These are phyloP conservation scores for Numida meleagris DNA, from an alignment of 2,113 vertebrate genomes.

Conservation along the genomic window DNA sequence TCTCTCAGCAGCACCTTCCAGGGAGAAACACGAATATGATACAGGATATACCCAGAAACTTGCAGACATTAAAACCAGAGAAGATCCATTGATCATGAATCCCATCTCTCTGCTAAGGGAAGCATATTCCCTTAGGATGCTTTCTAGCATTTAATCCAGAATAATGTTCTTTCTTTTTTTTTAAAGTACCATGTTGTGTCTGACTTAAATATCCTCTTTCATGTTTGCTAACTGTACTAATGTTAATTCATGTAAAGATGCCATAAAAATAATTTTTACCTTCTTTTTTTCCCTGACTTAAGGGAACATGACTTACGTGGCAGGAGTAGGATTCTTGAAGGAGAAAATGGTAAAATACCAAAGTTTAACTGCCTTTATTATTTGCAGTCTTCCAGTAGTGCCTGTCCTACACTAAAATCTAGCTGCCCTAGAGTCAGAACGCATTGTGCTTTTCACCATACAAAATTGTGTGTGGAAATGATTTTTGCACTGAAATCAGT, in stretches of 20 bases:
- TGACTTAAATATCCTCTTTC: not conserved
- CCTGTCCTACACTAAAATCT: not conserved
- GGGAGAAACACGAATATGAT: not conserved
- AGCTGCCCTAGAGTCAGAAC: not conserved
- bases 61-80: constrained; percentile 22
- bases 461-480: not conserved
- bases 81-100: constrained; percentile 14
- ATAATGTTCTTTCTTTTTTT: not conserved
- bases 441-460: accelerated
- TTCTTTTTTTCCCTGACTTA: not conserved
- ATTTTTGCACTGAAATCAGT: not conserved
- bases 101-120: not conserved
- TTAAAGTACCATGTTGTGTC: not conserved
- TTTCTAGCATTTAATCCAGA: not conserved
- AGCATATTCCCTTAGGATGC: not conserved
- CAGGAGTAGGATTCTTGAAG: not conserved
- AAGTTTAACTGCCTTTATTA: accelerated
- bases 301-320: not conserved
- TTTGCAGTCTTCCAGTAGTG: not conserved
- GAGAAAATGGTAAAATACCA: not conserved
- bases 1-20: not conserved
- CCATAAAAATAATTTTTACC: not conserved
- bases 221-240: not conserved
- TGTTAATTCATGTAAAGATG: not conserved
- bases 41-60: not conserved